Base-by-base conservation (phyloP, 2,113 vertebrate species). In the Melanerpes formicivorus region DNA sequence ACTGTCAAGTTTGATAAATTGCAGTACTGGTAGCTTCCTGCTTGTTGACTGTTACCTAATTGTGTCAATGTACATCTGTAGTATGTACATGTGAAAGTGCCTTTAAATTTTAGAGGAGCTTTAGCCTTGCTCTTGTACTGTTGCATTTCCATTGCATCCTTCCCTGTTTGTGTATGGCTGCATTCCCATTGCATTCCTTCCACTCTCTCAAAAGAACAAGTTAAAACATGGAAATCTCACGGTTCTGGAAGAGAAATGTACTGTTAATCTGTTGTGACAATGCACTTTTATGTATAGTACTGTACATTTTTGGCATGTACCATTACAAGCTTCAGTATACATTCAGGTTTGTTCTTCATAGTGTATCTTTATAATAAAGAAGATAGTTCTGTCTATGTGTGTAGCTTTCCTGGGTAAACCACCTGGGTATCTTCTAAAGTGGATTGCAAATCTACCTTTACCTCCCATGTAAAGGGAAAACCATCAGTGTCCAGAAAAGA, bases 41-140 rank as follows among this genome's bases (percentile, higher is more conserved):
- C 97, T 97, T 98, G 98, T 98, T 98, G 97, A 98, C 98, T 97
- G 97, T 98, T 97, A 98, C 97, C 98, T 97, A 96, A 96, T 98
- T 96, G 98, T 98, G 98, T 98, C 97, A 92, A 91, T 98, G 98
- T 98, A 98, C 98, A 98, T 99, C 98, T 97, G 98, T 98, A 98
- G 98, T 98, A 98, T 98, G 98, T 98, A 99, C 98, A 98, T 97
- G 98, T 99, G 98, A 98, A 99, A 99, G 99, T 99, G 99, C 99
- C 99, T 99, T 99, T 98, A 98, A 98, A 98, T 98, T 98, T 98
- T 99, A 98, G 98, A 98, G 97, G 98, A 98, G 97, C 98, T 98
- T 97, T 97, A 98, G 97, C 97, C 97, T 98, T 98, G 97, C 97
- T 98, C 96, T 96, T 98, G 96, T 98, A 97, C 96, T 95, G 97